These are phyloP conservation scores for Brienomyrus longianalis DNA, from an alignment of 2,113 vertebrate genomes.

Conservation along the genomic window DNA sequence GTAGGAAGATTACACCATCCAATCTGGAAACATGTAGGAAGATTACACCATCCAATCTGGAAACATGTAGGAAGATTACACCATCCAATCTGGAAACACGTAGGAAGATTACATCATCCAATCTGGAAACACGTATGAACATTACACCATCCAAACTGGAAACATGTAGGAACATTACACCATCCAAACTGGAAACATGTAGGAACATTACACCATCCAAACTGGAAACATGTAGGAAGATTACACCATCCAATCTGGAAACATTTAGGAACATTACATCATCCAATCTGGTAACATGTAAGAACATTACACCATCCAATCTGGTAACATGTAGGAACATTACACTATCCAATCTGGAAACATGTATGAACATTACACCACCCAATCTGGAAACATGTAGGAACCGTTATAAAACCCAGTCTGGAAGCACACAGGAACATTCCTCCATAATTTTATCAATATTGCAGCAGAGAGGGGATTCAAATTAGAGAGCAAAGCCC, in stretches of 20 bases:
- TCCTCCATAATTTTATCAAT: constrained; percentile 18
- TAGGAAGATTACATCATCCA: background rate
- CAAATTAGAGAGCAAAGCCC: constrained; percentile 26
- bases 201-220: background rate
- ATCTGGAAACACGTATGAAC: background rate
- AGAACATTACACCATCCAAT: background rate
- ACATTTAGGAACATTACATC: background rate
- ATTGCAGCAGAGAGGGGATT: constrained; percentile 13
- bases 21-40: background rate
- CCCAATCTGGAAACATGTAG: background rate
- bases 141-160: background rate
- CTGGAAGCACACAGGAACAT: background rate
- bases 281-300: background rate
- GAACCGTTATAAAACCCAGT: background rate
- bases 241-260: background rate
- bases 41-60: background rate
- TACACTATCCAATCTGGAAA: background rate
- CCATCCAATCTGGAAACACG: no score
- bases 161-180: background rate
- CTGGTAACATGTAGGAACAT: background rate
- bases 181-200: background rate
- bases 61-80: background rate
- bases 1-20: background rate
- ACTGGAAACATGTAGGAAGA: background rate
- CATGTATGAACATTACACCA: background rate